Evolutionary conservation across 2,113 vertebrate genomes (phyloP).

Genomic region (Melanocharis versteri): DNA sequence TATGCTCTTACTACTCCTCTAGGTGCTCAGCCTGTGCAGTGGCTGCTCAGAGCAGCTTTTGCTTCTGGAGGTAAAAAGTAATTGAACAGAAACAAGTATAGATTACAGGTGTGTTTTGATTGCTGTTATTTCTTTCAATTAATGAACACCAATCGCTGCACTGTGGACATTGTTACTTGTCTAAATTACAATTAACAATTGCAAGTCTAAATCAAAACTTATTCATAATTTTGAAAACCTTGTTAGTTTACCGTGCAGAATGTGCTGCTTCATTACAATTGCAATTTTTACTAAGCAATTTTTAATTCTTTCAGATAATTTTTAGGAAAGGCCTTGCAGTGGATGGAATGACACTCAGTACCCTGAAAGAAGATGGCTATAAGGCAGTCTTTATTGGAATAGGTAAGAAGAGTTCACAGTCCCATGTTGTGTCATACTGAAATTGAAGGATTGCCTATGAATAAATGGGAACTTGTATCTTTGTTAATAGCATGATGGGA

Average conservation of each 20-base stretch:
- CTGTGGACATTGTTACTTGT: not conserved
- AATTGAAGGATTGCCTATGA: not conserved
- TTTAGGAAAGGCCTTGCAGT: slow-evolving; percentile 80
- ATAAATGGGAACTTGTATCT: not conserved
- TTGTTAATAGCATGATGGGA: not conserved
- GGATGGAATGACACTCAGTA: slow-evolving; percentile 79
- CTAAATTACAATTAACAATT: not conserved
- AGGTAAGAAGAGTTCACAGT: slow-evolving; percentile 73
- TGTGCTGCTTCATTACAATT: not conserved
- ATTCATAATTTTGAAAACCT: not conserved
- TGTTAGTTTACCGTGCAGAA: not conserved
- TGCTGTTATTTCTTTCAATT: not conserved
- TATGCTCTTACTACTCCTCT: not conserved
- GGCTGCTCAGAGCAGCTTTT: not conserved
- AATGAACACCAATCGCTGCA: not conserved
- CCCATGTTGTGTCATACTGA: not conserved
- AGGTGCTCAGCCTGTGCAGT: not conserved
- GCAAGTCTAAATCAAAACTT: not conserved
- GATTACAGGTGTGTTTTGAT: not conserved
- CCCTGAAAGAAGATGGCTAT: slow-evolving; percentile 83
- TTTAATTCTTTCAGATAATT: slow-evolving; percentile 76
- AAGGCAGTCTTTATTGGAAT: slow-evolving; percentile 87
- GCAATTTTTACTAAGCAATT: not conserved
- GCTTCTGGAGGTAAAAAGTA: not conserved
- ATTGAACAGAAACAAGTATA: not conserved